phyloP scores from a whole-genome alignment of 1,140 invertebrate species.

The Bombyx mandarina region DNA sequence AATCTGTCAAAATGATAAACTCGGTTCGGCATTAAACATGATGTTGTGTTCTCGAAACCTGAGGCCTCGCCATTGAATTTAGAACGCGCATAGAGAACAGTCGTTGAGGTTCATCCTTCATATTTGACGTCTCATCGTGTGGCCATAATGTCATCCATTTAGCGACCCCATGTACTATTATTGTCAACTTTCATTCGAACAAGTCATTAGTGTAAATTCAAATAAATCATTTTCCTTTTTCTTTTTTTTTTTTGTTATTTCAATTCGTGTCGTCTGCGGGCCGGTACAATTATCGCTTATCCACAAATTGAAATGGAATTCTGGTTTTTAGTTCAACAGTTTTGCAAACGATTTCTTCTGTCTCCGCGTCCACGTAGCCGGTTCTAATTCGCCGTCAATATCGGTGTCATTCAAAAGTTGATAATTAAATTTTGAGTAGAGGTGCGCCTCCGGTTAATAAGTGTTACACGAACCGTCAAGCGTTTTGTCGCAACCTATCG shows the following conservation, averaged over 20 bases:
- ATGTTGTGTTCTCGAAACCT: conserved; percentile 15
- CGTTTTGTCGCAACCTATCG: conserved; percentile 36
- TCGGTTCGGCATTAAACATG: conserved; percentile 20
- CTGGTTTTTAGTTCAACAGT: conserved; percentile 29
- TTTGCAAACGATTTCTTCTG: conserved; percentile 36
- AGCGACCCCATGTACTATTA: conserved; percentile 34
- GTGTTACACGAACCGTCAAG: conserved; percentile 50
- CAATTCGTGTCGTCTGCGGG: conserved; percentile 14
- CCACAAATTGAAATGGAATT: conserved; percentile 46
- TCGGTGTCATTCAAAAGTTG: conserved; percentile 53
- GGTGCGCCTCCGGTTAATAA: conserved; percentile 50
- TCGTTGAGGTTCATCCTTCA: conserved; percentile 40
- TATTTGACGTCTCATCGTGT: conserved; percentile 33
- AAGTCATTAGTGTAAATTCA: conserved; percentile 33
- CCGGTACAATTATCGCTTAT: conserved; percentile 42
- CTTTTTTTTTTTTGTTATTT: conserved; percentile 20
- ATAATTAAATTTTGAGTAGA: conserved; percentile 67
- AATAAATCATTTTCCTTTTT: conserved; percentile 32
- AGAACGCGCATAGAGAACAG: conserved; percentile 28
- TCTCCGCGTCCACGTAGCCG: conserved; percentile 13
- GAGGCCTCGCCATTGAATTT: conserved; percentile 21
- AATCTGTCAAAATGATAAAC: conserved; percentile 17
- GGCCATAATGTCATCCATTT: conserved; percentile 44
- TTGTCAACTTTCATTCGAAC: conserved; percentile 26
- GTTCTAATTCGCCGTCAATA: conserved; percentile 32